Evolutionary conservation across 1,140 invertebrate genomes (phyloP), one percentile per base, ranked within the genome.

Genomic region (Oncopeltus fasciatus): DNA sequence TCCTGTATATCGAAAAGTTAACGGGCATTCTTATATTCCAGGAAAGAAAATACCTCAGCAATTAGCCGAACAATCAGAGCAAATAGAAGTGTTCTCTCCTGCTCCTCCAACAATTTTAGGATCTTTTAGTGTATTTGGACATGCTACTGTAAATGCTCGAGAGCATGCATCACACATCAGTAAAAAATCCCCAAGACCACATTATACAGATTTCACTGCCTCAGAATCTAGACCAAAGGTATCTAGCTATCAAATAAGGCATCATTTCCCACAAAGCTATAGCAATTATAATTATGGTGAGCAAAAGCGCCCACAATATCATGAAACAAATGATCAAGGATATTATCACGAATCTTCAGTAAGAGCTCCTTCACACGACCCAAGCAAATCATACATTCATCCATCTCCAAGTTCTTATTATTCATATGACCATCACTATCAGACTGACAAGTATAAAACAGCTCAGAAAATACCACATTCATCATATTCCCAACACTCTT

Each of bases 31-130:
- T 14, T 26, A 14, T 20, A 29, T 33, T 2, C 58, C 58, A 51
- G 16, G 27, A 44, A 59, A 59, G 27, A 51, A 51, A 46, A n/a
- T 20, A 12, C 26, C 20, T 2, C 24, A 47, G 2, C 67, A 63
- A 53, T 31, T 21, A 9, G 28, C 53, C 5, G 61, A 63, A 1
- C 47, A 56, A 33, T 64, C 68, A 44, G 67, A 69, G 57, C 68
- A 65, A 56, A 57, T 69, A 14, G 68, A 69, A 53, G 66, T 67
- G 27, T 69, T 67, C 26, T 67, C 68, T 16, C 64, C 64, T 12
- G 66, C 66, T 12, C 75, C 75, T 0, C 72, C 75, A 0, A 74
- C 71, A 57, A 75, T 78, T 57, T 65, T 78, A 4, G 76, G 75
- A 2, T 76, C 74, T 24, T 76, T 77, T 47, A 73, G 70, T 20